Conservation (phyloP, 1,140 invertebrate genomes). For the Trachymyrmex cornetzi region DNA sequence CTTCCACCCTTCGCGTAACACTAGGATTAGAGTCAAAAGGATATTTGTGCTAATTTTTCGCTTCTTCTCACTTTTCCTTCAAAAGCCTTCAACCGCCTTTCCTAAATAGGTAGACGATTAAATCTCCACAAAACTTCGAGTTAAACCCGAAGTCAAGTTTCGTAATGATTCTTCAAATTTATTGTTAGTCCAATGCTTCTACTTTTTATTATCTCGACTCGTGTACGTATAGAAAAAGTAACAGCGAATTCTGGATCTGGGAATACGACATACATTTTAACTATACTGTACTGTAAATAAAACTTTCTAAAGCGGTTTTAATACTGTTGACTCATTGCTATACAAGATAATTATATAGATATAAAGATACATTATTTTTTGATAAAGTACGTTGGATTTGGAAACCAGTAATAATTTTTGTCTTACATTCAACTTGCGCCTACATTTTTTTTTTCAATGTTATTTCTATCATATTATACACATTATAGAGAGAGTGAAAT, state of each 20-base stretch:
- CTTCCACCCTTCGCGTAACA: neutral
- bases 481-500: neutral
- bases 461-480: neutral
- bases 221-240: neutral
- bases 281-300: neutral
- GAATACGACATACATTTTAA: neutral
- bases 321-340: neutral
- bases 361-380: neutral
- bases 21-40: conserved; percentile 52
- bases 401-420: neutral
- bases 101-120: neutral
- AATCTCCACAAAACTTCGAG: conserved; percentile 42
- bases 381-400: neutral
- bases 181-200: neutral
- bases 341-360: neutral
- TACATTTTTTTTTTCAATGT: neutral
- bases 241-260: neutral
- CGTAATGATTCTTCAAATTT: neutral
- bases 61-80: neutral
- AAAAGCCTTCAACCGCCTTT: neutral
- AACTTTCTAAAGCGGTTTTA: neutral
- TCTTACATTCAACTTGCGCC: neutral
- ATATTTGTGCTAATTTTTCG: conserved; percentile 73
- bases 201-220: neutral
- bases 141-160: conserved; percentile 32